Evolutionary conservation across 2,113 vertebrate species (phyloP), one percentile per base, ranked within the genome.

Genomic region (Psilopogon haemacephalus): DNA sequence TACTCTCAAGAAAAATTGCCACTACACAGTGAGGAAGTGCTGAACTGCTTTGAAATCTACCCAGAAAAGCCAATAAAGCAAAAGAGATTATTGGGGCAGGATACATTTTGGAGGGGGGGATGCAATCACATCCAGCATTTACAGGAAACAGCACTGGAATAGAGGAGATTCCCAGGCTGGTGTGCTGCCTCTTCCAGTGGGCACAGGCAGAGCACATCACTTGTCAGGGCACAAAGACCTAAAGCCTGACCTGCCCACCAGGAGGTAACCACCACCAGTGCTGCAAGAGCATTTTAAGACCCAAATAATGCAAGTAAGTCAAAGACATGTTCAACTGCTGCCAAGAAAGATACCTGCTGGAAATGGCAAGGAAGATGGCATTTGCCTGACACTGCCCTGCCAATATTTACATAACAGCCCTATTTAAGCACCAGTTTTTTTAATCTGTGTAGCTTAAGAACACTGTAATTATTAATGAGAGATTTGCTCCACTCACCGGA

Each of bases 1-100:
- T 86, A 30, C 60, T 92, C 64, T 11, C 33, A 30, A 68, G 75
- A 62, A 62, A 88, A 88, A 92, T 65, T 75, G 77, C 71, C 93
- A 7, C 85, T 86, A 4, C 33, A 40, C 21, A 26, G 38, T 6
- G 37, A 28, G 26, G 92, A 86, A 58, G 78, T 21, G 54, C 35
- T 60, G 82, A 89, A n/a, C n/a, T 65, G 28, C 82, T 63, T 15
- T 27, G 26, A 85, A 88, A 80, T 40, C 35, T 60, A 48, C 33
- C 28, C 68, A 79, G 69, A 59, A 79, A 77, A 90, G 55, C 35
- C 69, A 56, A 21, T 35, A 32, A 40, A 23, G 77, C 50, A 59
- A 16, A 9, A 48, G 40, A 44, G 48, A 56, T 19, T 32, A 3
- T 4, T 35, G n/a, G 74, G 48, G 4, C 60, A 80, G 33, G 65